Conservation (phyloP, 2,888 invertebrate species). For the Tanytarsus gracilentus region DNA sequence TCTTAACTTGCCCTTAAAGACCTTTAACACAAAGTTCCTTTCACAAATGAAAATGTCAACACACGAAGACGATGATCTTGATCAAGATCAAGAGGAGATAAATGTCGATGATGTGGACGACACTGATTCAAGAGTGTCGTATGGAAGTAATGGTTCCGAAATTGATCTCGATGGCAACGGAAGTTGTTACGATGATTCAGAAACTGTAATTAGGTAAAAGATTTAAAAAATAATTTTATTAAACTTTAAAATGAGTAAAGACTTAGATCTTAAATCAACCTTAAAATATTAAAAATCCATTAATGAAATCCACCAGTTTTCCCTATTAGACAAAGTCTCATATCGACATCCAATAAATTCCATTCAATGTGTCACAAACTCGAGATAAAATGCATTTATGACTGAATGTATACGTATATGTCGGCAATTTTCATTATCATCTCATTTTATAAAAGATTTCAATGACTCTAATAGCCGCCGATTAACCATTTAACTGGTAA, state of each 20-base stretch:
- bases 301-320: too few species aligned
- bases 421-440: too few species aligned
- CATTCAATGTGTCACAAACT: too few species aligned
- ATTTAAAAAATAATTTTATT: not conserved
- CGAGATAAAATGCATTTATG: not conserved
- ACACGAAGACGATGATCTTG: slow-evolving; percentile 41
- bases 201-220: slow-evolving; percentile 41
- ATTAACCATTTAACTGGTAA: too few species aligned
- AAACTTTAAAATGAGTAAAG: not conserved
- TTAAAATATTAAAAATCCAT: too few species aligned
- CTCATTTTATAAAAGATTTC: too few species aligned
- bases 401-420: too few species aligned
- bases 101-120: slow-evolving; percentile 44
- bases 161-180: slow-evolving; percentile 42
- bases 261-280: too few species aligned
- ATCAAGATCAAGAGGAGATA: slow-evolving; percentile 41
- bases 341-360: too few species aligned
- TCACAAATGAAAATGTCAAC: slow-evolving; percentile 38
- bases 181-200: slow-evolving; percentile 44
- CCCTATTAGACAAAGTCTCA: too few species aligned
- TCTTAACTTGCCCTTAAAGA: not conserved
- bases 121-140: slow-evolving; percentile 42
- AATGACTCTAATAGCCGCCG: too few species aligned
- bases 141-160: slow-evolving; percentile 39
- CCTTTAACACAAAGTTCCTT: not conserved